phyloP scores from a whole-genome alignment of 2,113 vertebrate species.

The Eulemur rufifrons region DNA sequence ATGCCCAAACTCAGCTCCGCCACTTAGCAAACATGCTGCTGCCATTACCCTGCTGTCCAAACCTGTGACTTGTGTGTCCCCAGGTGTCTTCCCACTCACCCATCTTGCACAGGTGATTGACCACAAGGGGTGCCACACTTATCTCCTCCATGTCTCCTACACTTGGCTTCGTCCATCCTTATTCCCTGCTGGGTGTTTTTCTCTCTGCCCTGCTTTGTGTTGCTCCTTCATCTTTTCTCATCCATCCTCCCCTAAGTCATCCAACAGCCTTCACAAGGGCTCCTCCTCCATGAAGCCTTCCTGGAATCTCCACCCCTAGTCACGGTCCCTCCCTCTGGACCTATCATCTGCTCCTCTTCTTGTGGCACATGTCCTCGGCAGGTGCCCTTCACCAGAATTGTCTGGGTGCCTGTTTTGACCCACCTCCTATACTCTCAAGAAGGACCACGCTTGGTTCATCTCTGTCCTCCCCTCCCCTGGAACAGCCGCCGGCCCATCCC shows the following conservation, averaged over 20 bases:
- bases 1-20: background rate
- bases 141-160: background rate
- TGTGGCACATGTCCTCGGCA: too few relatives aligned
- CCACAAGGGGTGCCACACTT: background rate
- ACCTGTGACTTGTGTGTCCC: background rate
- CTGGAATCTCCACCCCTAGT: background rate
- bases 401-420: background rate
- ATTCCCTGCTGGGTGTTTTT: accelerated
- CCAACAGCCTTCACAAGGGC: background rate
- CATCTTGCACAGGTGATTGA: accelerated
- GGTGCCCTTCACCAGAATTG: background rate
- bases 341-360: background rate
- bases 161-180: background rate
- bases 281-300: background rate
- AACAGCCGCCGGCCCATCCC: background rate
- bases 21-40: background rate
- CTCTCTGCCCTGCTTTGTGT: background rate
- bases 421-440: background rate
- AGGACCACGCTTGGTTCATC: background rate
- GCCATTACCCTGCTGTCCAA: background rate
- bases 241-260: background rate
- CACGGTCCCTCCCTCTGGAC: background rate
- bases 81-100: too few relatives aligned
- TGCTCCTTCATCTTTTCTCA: background rate
- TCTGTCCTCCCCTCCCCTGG: background rate